Evolutionary conservation across 2,113 vertebrate species (phyloP).

Genomic region (Sphyrna mokarran): DNA sequence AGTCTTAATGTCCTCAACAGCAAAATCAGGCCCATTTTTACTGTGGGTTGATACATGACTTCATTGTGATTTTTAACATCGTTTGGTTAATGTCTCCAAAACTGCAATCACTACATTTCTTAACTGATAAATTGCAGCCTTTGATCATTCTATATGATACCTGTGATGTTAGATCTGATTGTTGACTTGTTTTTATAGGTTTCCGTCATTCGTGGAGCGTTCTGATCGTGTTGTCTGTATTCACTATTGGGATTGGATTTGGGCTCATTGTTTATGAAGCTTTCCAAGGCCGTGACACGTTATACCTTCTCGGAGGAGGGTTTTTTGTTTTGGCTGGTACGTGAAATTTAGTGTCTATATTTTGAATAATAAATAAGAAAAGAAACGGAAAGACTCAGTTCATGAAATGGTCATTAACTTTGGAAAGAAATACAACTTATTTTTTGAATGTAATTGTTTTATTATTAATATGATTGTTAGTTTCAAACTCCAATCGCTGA

Average conservation of each 20-base stretch:
- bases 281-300: background rate
- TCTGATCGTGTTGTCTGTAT: conserved; percentile 23
- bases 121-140: background rate
- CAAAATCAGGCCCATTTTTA: background rate
- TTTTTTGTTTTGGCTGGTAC: conserved; percentile 31
- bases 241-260: conserved; percentile 27
- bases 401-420: background rate
- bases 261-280: conserved; percentile 22
- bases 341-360: background rate
- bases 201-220: conserved; percentile 16
- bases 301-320: conserved; percentile 3
- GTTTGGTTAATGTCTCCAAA: too few species aligned
- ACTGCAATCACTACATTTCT: background rate
- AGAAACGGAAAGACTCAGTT: background rate
- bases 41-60: background rate
- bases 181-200: background rate
- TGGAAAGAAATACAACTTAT: background rate
- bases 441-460: background rate
- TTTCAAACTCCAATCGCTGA: background rate
- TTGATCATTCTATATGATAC: background rate
- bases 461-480: background rate
- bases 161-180: background rate
- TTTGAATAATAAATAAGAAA: background rate
- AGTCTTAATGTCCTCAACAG: background rate
- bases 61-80: background rate